Percentiles rank a stretch among this genome's conserved stretches.
Conservation (phyloP, 2,888 invertebrate genomes). For the Pseudococcus viburni region DNA sequence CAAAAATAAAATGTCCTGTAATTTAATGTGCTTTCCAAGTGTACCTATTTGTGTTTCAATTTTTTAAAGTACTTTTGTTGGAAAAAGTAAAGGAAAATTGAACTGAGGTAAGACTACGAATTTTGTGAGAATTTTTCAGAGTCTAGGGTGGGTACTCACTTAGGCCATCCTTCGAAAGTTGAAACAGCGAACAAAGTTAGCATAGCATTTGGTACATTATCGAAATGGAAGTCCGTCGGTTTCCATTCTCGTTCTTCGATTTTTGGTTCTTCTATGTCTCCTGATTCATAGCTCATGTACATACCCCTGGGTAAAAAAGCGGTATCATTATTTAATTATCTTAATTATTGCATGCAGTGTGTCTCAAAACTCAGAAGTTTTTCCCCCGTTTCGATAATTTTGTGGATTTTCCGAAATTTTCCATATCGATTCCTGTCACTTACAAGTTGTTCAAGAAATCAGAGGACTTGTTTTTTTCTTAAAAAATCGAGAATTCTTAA, state of each 20-base stretch:
- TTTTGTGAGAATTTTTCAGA: not conserved
- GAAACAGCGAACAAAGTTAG: constrained; percentile 98
- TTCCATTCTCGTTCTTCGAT: constrained; percentile 86
- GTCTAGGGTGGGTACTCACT: not conserved
- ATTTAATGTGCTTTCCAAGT: not conserved
- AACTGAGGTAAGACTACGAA: not conserved
- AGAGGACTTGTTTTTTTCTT: too few species aligned
- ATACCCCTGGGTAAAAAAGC: constrained; percentile 81
- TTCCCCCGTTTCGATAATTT: too few species aligned
- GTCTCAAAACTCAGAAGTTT: not conserved
- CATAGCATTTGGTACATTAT: constrained; percentile 99
- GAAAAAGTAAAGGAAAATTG: not conserved
- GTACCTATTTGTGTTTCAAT: not conserved
- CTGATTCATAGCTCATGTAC: constrained; percentile 90
- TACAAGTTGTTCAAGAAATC: too few species aligned
- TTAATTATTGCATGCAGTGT: not conserved
- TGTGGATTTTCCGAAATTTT: too few species aligned
- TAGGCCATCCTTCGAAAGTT: constrained; percentile 97
- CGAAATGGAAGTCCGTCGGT: constrained; percentile 95
- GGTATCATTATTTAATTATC: not conserved
- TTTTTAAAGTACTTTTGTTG: not conserved
- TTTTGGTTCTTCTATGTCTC: constrained; percentile 84
- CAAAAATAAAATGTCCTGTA: not conserved
- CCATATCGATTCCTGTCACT: too few species aligned
- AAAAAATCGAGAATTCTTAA: too few species aligned